Evolutionary conservation across 2,797 vertebrate species (phyloP).

Genomic region (Micrastur ruficollis): DNA sequence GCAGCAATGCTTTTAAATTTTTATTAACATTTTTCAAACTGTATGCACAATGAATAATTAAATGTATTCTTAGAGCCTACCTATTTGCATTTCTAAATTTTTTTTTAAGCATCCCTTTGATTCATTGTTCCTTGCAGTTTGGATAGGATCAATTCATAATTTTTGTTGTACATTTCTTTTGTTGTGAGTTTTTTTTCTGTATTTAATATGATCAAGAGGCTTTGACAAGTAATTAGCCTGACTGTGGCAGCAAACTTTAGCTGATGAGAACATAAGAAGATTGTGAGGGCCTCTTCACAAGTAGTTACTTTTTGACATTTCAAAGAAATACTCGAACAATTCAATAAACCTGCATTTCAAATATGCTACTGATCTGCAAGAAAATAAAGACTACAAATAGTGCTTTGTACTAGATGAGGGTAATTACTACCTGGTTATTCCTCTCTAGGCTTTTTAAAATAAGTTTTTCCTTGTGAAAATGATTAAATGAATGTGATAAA

Average conservation of each 20-base stretch:
- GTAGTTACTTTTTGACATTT: conserved; percentile 35
- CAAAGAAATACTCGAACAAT: conserved; percentile 40
- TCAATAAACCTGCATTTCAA: conserved; percentile 7
- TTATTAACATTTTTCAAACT: neutral
- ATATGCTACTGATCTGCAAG: neutral
- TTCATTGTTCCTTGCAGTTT: conserved; percentile 33
- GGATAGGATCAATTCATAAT: neutral
- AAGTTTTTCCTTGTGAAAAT: neutral
- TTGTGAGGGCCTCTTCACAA: neutral
- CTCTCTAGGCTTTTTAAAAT: neutral
- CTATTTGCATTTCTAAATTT: conserved; percentile 35
- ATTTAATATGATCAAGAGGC: conserved; percentile 48
- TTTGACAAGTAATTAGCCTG: conserved; percentile 64
- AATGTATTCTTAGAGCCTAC: neutral
- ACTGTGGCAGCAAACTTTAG: neutral
- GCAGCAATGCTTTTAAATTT: neutral
- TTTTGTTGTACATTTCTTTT: conserved; percentile 9
- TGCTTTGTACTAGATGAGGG: conserved; percentile 14
- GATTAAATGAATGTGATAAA: neutral
- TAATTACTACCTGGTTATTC: conserved; percentile 22
- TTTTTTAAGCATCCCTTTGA: conserved; percentile 39
- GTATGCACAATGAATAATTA: conserved; percentile 17
- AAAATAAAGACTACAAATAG: neutral
- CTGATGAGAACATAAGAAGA: conserved; percentile 11
- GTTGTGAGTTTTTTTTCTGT: neutral